These are phyloP conservation scores for Machimus atricapillus DNA, from an alignment of 2,888 invertebrate genomes.

Conservation along the genomic window DNA sequence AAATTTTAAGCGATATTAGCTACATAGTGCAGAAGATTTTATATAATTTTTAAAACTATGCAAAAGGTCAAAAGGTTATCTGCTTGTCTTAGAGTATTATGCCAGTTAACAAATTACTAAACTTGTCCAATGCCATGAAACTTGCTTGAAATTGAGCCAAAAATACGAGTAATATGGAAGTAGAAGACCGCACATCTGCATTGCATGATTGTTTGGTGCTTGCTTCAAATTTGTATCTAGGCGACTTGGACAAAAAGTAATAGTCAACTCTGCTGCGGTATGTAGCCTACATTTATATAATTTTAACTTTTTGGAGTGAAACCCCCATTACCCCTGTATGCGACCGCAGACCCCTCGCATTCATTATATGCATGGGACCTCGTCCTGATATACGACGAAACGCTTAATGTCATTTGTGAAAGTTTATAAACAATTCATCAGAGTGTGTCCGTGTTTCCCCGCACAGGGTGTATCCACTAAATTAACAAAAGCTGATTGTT, in stretches of 20 bases:
- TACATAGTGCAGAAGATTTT: no score
- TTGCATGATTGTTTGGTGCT: not conserved
- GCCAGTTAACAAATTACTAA: not conserved
- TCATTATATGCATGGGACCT: not conserved
- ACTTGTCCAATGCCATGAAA: not conserved
- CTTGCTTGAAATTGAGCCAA: not conserved
- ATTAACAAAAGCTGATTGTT: slow-evolving; percentile 19
- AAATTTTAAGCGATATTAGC: no score
- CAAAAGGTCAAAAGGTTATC: not conserved
- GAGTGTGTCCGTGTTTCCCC: not conserved
- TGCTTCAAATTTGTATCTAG: not conserved
- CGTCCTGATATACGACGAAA: not conserved
- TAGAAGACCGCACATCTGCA: not conserved
- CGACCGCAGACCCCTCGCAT: not conserved
- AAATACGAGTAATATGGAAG: not conserved
- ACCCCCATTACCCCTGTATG: not conserved
- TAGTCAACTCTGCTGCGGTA: not conserved
- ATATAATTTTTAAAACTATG: not conserved
- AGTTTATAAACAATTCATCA: not conserved
- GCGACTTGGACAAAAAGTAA: not conserved
- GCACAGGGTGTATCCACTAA: not conserved
- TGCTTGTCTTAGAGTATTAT: not conserved
- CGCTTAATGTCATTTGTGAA: not conserved
- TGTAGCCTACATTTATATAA: not conserved
- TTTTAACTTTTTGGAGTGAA: not conserved